Evolutionary conservation across 2,888 invertebrate genomes (phyloP).

Genomic region (Embidobia sp.): DNA sequence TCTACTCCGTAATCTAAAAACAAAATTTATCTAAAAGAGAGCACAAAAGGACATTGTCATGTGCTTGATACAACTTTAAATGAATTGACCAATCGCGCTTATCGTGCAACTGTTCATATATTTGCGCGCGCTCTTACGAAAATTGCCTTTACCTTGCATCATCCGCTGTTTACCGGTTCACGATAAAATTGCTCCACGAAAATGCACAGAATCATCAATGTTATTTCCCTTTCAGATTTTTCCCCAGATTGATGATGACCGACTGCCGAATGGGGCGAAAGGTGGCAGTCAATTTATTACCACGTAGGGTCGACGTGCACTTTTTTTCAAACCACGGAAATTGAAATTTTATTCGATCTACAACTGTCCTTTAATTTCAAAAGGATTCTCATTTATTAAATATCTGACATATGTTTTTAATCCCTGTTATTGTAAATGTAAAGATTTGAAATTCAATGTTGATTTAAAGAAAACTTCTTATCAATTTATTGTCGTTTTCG

Average conservation of each 20-base stretch:
- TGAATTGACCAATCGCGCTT: constrained; percentile 56
- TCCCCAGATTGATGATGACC: not conserved
- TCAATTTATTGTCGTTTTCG: no score
- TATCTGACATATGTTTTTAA: no score
- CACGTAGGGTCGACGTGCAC: no score
- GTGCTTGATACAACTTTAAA: constrained; percentile 45
- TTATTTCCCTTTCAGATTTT: constrained; percentile 40
- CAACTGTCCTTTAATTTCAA: no score
- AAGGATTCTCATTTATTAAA: no score
- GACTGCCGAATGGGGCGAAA: no score
- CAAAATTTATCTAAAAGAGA: constrained; percentile 46
- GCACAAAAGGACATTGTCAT: constrained; percentile 53
- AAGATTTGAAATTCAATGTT: no score
- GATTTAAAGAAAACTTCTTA: no score
- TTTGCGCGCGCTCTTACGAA: constrained; percentile 74
- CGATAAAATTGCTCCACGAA: constrained; percentile 48
- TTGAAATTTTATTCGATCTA: no score
- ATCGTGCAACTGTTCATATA: constrained; percentile 49
- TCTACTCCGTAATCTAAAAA: constrained; percentile 43
- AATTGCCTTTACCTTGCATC: constrained; percentile 78
- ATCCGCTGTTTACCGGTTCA: constrained; percentile 66
- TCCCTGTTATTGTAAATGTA: no score
- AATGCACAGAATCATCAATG: constrained; percentile 29
- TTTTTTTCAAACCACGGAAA: no score
- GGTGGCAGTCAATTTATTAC: no score